Evolutionary conservation across 2,797 vertebrate genomes (phyloP).

Genomic region (Scomberomorus guttatus): DNA sequence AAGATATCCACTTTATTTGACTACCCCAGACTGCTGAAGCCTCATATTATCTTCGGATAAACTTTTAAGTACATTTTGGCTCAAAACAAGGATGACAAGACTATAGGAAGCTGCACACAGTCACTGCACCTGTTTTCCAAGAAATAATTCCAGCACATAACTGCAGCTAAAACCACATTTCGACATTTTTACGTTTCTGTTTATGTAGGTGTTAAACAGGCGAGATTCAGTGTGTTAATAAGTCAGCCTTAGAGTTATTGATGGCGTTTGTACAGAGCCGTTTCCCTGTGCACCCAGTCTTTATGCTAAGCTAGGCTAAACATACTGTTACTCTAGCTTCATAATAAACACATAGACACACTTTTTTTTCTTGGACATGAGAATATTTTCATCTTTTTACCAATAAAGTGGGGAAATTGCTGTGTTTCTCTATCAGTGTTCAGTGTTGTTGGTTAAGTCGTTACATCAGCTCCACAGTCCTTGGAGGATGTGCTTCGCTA

Average conservation of each 20-base stretch:
- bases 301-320: background rate
- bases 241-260: background rate
- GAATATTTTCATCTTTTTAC: background rate
- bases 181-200: no score
- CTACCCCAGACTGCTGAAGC: no score
- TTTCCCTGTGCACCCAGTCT: background rate
- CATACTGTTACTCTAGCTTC: background rate
- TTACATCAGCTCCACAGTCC: background rate
- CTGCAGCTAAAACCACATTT: background rate
- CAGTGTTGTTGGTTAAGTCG: constrained; percentile 13
- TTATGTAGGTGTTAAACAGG: background rate
- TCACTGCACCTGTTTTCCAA: no score
- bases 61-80: no score
- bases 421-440: constrained; percentile 17
- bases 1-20: no score
- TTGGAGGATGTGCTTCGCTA: constrained; percentile 45
- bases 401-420: background rate
- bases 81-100: no score
- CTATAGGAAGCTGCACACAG: no score
- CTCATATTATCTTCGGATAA: no score
- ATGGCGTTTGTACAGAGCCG: no score
- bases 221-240: background rate
- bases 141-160: background rate
- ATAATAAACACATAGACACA: background rate
- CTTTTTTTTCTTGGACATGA: no score